Evolutionary conservation across 2,888 invertebrate genomes (phyloP), one percentile per base, ranked within the genome.

Genomic region (Dinocampus coccinellae): DNA sequence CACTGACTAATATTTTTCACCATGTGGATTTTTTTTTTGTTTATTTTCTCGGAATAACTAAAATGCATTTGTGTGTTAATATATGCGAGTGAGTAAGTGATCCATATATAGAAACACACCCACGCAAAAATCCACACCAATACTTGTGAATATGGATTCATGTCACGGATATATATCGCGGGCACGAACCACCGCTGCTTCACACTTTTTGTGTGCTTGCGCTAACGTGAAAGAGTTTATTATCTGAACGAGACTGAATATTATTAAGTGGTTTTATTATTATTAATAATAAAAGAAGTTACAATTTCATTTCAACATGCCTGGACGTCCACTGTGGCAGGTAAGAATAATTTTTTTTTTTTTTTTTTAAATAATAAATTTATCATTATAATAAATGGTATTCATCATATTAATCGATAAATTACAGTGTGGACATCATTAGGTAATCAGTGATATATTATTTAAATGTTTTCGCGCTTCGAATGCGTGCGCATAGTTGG

Each of bases 311-410:
- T n/a, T n/a, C 63, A 79, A 91, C 88, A 93, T 93, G 93, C 93
- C 93, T 88, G 93, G 93, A 90, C 93, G 92, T 90, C 93, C 93
- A 77, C 89, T 93, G 88, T 93, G 93, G 93, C 93, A 93, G 91
- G 93, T 93, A 88, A 89, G 89, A 61, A 1, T 16, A 1, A 16
- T n/a, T 47, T 9, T 7, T 16, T 16, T 0, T 16, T 3, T 0
- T n/a, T 11, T 1, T 16, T 16, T 16, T 6, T 29, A 7, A 4
- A 42, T 26, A 22, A 9, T 24, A 33, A 20, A 36, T 34, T 47
- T 24, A 39, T 57, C 6, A 42, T 66, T 29, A 52, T 16, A 11
- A 57, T 39, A 13, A 34, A 22, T 57, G 24, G 22, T 22, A 22
- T 22, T 20, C 13, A 29, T 29, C 7, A 3, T 3, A 29, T n/a